A percentile compares a stretch with the other conserved stretches of the same genome.
phyloP scores from a whole-genome alignment of 2,113 vertebrate species.

The Podilymbus podiceps region DNA sequence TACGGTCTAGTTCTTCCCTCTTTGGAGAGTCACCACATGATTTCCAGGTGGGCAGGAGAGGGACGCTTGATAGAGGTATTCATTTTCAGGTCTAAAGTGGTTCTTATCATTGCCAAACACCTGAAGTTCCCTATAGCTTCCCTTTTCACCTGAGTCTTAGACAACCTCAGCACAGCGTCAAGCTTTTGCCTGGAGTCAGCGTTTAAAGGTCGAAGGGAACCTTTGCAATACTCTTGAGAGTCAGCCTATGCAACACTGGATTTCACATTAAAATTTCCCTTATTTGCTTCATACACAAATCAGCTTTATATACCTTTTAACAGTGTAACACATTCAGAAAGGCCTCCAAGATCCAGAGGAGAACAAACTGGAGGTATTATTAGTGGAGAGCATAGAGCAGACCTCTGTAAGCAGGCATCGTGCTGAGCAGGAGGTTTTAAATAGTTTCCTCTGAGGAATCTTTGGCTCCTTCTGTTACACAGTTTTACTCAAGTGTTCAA shows the following conservation, averaged over 20 bases:
- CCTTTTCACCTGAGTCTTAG: not conserved
- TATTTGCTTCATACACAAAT: not conserved
- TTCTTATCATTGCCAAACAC: not conserved
- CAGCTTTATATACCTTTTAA: not conserved
- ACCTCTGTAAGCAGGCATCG: not conserved
- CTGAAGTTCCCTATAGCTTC: not conserved
- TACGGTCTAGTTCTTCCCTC: not conserved
- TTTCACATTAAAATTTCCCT: not conserved
- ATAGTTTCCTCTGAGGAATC: conserved; percentile 27
- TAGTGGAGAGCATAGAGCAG: not conserved
- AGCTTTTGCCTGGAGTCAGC: not conserved
- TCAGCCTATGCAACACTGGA: not conserved
- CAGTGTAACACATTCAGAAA: not conserved
- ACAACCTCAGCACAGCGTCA: not conserved
- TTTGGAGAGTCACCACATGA: not conserved
- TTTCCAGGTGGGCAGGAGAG: not conserved
- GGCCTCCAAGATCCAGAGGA: not conserved
- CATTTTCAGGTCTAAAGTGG: not conserved
- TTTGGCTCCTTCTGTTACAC: conserved; percentile 59
- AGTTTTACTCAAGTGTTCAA: conserved; percentile 51
- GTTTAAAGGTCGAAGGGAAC: not conserved
- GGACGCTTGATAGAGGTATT: not conserved
- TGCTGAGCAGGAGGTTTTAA: conserved; percentile 5
- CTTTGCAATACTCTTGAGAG: not conserved
- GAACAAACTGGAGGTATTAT: not conserved